Evolutionary conservation across 2,888 invertebrate species (phyloP).

Genomic region (Drosophila cognata): DNA sequence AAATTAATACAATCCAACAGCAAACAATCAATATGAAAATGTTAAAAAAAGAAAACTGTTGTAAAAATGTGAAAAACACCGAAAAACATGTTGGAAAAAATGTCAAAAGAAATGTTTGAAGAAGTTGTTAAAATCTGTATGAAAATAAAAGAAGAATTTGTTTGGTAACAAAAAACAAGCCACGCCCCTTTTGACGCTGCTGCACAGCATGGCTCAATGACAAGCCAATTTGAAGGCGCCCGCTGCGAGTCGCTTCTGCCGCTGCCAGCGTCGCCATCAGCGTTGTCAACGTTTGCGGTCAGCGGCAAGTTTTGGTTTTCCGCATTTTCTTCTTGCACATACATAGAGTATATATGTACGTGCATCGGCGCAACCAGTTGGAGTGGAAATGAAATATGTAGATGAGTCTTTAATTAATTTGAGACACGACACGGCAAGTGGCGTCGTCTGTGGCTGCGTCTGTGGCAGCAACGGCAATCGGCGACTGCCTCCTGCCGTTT

Average conservation of each 20-base stretch:
- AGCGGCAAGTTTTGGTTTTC: conserved; percentile 66
- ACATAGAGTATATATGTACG: background rate
- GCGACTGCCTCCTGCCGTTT: conserved; percentile 65
- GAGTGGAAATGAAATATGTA: conserved; percentile 81
- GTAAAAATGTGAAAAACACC: conserved; percentile 41
- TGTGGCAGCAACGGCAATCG: conserved; percentile 36
- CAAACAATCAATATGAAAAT: conserved; percentile 43
- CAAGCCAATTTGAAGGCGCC: conserved; percentile 75
- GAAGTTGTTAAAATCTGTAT: conserved; percentile 61
- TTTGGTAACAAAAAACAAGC: conserved; percentile 39
- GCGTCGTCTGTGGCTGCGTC: conserved; percentile 72
- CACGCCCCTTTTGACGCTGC: conserved; percentile 50
- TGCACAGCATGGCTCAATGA: conserved; percentile 58
- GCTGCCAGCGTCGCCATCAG: conserved; percentile 26
- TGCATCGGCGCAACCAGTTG: conserved; percentile 66
- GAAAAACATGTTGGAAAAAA: conserved; percentile 58
- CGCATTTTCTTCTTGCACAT: conserved; percentile 69
- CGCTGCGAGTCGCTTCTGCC: conserved; percentile 42
- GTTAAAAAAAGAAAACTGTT: conserved; percentile 22
- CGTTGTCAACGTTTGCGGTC: conserved; percentile 62
- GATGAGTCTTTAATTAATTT: conserved; percentile 81
- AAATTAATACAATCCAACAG: conserved; percentile 51
- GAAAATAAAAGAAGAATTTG: conserved; percentile 35
- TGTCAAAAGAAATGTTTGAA: conserved; percentile 57
- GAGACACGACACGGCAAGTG: conserved; percentile 81